A percentile compares a stretch with the other conserved stretches of the same genome.
phyloP scores from a whole-genome alignment of 2,113 vertebrate species.

The Mesitornis unicolor region DNA sequence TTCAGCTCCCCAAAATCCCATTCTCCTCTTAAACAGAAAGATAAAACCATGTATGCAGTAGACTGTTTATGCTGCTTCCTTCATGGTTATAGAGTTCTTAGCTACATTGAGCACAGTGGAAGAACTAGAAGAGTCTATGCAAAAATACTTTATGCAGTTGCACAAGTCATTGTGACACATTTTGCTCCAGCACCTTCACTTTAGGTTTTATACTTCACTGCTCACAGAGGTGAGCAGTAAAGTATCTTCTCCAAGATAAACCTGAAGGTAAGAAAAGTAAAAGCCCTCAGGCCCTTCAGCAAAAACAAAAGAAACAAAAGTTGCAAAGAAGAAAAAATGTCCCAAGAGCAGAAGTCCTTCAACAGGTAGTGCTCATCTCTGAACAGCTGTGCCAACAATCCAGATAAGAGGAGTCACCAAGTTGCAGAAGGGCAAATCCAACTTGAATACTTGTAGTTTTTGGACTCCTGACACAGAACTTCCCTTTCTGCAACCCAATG shows the following conservation, averaged over 20 bases:
- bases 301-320: no score
- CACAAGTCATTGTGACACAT: background rate
- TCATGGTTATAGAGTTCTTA: background rate
- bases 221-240: background rate
- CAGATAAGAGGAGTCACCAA: background rate
- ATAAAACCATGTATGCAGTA: background rate
- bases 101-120: background rate
- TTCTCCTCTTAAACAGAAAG: background rate
- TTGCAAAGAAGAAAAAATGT: background rate
- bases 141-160: background rate
- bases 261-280: background rate
- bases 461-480: background rate
- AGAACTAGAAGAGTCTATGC: background rate
- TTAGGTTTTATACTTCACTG: background rate
- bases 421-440: background rate
- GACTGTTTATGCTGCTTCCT: background rate
- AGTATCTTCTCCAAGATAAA: background rate
- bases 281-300: background rate
- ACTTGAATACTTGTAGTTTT: background rate
- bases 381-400: background rate
- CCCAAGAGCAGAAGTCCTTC: background rate
- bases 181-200: background rate
- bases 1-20: background rate
- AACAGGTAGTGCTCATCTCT: background rate
- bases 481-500: background rate